Evolutionary conservation across 2,888 invertebrate species (phyloP).

Genomic region (Mimachlamys varia): DNA sequence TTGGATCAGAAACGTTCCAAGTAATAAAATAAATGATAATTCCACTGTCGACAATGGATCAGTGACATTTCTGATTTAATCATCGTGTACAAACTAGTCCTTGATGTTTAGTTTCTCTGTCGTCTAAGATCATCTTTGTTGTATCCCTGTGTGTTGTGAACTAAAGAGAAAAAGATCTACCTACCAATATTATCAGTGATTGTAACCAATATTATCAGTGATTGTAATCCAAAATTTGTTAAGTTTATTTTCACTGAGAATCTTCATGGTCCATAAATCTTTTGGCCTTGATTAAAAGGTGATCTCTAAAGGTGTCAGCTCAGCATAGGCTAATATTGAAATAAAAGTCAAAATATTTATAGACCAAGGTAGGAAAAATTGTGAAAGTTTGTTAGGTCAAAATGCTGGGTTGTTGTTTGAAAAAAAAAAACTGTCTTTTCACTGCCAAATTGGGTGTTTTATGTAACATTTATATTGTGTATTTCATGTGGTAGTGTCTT

Average conservation of each 20-base stretch:
- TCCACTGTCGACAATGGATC: background rate
- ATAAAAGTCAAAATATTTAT: no score
- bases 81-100: slow-evolving; percentile 1
- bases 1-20: background rate
- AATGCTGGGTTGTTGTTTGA: background rate
- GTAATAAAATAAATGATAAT: background rate
- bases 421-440: background rate
- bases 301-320: no score
- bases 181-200: background rate
- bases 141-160: background rate
- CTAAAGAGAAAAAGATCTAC: background rate
- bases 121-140: background rate
- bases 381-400: background rate
- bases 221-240: no score
- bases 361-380: no score
- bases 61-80: background rate
- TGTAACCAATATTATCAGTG: no score
- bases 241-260: no score
- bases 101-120: background rate
- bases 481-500: no score
- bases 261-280: no score
- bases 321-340: no score
- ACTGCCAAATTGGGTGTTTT: background rate
- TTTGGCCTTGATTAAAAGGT: no score
- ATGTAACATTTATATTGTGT: background rate